Evolutionary conservation across 1,140 invertebrate species (phyloP), one percentile per base, ranked within the genome.

Genomic region (Liolophura sinensis): DNA sequence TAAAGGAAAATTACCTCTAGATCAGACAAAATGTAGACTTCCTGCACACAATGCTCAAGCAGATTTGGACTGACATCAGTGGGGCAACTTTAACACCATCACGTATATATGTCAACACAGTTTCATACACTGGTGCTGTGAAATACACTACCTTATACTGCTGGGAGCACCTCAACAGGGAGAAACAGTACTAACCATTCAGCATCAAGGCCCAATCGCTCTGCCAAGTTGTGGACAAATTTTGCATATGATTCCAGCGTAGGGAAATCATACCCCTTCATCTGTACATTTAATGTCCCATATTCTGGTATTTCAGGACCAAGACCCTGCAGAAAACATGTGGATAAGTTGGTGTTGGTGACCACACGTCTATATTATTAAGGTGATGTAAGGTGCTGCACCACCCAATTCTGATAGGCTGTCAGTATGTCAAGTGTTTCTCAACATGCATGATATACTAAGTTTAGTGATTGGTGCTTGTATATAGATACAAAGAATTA

Each of bases 211-310:
- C 91, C 90, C 85, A 96, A 86, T 59, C 87, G 85, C 73, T 90
- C 87, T 46, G 91, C 89, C 70, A 92, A 82, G 74, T 88, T 88
- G 74, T 94, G 89, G 58, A 95, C 85, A 76, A 91, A 91, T 74
- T 87, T 89, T 80, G 92, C 92, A 78, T 89, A 95, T 73, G 84
- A 89, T 85, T 96, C 93, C 54, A 96, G 78, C 14, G 92, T 74
- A 15, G 91, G 87, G 84, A 88, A 96, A 79, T 93, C 91, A 77
- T 94, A 94, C 6, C 93, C 90, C 75, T 88, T 92, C 27, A 96
- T 83, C 85, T 92, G 90, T 48, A 96, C 85, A 83, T 93, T 92
- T 20, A 96, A 74, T 24, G 84, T 83, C 50, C 91, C 88, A 85
- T 92, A 91, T n/a, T 90, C 78, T 25, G 92, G 92, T 55, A 84